Evolutionary conservation across 2,888 invertebrate genomes (phyloP).

Genomic region (Ceramica pisi): DNA sequence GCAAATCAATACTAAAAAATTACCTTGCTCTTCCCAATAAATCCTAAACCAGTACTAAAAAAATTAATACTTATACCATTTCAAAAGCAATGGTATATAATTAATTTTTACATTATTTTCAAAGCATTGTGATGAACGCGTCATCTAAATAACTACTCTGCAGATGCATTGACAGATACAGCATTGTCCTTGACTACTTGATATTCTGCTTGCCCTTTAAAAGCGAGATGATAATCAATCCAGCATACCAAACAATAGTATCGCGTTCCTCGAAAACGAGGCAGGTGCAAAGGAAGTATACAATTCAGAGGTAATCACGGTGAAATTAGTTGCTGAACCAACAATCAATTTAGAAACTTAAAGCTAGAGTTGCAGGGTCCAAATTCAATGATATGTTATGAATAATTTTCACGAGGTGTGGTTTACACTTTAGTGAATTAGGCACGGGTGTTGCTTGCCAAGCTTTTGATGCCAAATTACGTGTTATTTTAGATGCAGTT

Average conservation of each 20-base stretch:
- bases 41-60: neutral
- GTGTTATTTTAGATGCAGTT: constrained; percentile 41
- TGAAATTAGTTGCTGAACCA: constrained; percentile 48
- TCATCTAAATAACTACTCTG: neutral
- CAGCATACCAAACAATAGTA: constrained; percentile 3
- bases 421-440: constrained; percentile 34
- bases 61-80: neutral
- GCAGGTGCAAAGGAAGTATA: constrained; percentile 60
- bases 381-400: constrained; percentile 15
- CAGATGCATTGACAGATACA: neutral
- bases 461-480: constrained; percentile 54
- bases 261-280: constrained; percentile 13
- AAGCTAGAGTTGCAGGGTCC: neutral
- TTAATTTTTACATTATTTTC: too few relatives aligned
- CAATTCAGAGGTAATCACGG: constrained; percentile 44
- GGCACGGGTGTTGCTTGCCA: constrained; percentile 41
- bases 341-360: constrained; percentile 25
- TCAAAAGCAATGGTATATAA: too few relatives aligned
- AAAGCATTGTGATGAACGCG: neutral
- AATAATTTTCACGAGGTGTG: constrained; percentile 30
- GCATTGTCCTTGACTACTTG: constrained; percentile 22
- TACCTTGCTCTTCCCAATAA: neutral
- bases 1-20: too few relatives aligned
- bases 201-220: constrained; percentile 15
- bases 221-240: constrained; percentile 25